Percentiles rank a stretch among this genome's conserved stretches.
These are phyloP conservation scores for Dascillus cervinus DNA, from an alignment of 2,888 invertebrate genomes.

Conservation along the genomic window DNA sequence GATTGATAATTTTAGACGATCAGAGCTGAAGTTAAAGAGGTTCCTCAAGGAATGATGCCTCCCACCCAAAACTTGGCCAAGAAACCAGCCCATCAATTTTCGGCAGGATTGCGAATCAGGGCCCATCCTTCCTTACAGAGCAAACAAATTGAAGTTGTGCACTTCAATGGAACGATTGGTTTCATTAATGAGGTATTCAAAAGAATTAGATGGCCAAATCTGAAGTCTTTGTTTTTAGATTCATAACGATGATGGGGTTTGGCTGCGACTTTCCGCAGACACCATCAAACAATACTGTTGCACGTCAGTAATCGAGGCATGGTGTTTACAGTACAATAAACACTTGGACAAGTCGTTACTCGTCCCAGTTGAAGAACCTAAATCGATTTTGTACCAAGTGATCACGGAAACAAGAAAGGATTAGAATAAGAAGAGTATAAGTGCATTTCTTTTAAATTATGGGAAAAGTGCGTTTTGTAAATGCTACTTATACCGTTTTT, in stretches of 20 bases:
- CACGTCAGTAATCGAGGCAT: conserved; percentile 57
- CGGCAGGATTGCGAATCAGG: conserved; percentile 81
- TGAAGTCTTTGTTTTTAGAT: conserved; percentile 55
- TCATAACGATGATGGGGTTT: conserved; percentile 93
- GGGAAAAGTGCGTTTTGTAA: no score
- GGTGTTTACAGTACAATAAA: conserved; percentile 94
- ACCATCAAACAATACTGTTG: conserved; percentile 75
- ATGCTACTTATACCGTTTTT: no score
- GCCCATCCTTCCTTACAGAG: conserved; percentile 89
- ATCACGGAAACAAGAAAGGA: conserved; percentile 48
- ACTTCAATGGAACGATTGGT: conserved; percentile 75
- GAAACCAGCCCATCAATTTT: conserved; percentile 62
- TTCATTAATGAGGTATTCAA: conserved; percentile 90
- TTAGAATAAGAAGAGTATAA: no score
- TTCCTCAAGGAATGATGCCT: conserved; percentile 67
- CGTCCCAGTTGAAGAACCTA: conserved; percentile 67
- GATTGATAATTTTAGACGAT: conserved; percentile 49
- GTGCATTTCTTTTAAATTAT: no score
- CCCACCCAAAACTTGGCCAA: conserved; percentile 57
- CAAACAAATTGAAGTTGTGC: conserved; percentile 85
- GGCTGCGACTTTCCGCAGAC: conserved; percentile 83
- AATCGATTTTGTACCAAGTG: conserved; percentile 49
- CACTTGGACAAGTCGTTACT: conserved; percentile 81
- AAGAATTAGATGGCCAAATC: no score
- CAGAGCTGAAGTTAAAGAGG: conserved; percentile 80